These are phyloP conservation scores for Oithona nana DNA, from an alignment of 2,888 invertebrate species.

Conservation along the genomic window DNA sequence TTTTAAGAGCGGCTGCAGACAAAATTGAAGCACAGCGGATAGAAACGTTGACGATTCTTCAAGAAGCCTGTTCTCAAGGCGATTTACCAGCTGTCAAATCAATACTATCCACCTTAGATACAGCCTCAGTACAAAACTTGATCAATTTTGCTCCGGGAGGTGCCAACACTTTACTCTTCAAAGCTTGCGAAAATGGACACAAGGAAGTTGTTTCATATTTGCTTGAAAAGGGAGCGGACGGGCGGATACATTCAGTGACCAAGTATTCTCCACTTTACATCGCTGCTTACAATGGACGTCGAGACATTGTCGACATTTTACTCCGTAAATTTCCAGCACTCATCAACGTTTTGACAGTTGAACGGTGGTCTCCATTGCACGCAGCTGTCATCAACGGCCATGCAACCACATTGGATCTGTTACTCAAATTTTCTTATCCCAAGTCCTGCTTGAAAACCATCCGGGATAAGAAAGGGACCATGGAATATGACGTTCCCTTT, in stretches of 20 bases:
- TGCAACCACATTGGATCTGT: constrained; percentile 47
- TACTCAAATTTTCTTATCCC: constrained; percentile 62
- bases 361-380: constrained; percentile 78
- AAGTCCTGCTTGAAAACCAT: constrained; percentile 38
- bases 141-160: constrained; percentile 74
- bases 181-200: constrained; percentile 66
- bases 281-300: constrained; percentile 65
- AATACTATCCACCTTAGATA: not conserved
- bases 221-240: constrained; percentile 64
- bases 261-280: constrained; percentile 81
- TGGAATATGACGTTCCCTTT: constrained; percentile 71
- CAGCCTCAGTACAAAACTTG: constrained; percentile 28
- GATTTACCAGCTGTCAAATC: not conserved
- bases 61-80: not conserved
- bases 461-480: constrained; percentile 49
- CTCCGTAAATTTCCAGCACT: constrained; percentile 64
- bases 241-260: constrained; percentile 69
- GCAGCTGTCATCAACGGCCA: constrained; percentile 80
- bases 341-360: constrained; percentile 64
- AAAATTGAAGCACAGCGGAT: not conserved
- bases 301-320: constrained; percentile 51
- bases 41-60: not conserved
- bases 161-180: constrained; percentile 64
- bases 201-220: constrained; percentile 54
- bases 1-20: constrained; percentile 45